These are phyloP conservation scores for Numenius arquata DNA, from an alignment of 2,113 vertebrate genomes.

Conservation along the genomic window DNA sequence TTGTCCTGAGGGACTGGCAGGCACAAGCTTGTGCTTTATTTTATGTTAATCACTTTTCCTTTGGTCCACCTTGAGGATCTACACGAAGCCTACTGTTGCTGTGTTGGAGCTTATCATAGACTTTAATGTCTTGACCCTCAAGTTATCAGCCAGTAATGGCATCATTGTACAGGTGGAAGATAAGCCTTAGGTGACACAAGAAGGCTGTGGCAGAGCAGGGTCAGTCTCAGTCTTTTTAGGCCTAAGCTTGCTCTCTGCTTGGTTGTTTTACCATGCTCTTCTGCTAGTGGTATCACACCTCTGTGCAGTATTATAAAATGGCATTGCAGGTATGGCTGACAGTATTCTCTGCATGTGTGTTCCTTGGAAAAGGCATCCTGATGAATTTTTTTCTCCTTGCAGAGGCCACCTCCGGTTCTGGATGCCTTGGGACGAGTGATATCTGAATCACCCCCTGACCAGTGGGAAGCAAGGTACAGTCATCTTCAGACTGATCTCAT, in stretches of 20 bases:
- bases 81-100: not conserved
- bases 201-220: not conserved
- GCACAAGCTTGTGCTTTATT: not conserved
- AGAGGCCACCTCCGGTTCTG: constrained; percentile 94
- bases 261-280: not conserved
- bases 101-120: not conserved
- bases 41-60: not conserved
- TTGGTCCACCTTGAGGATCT: not conserved
- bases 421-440: constrained; percentile 95
- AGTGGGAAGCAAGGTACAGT: constrained; percentile 95
- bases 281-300: not conserved
- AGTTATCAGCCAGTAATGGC: not conserved
- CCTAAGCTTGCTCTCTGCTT: not conserved
- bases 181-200: not conserved
- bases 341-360: accelerated
- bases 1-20: not conserved
- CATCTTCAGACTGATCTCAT: not conserved
- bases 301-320: not conserved
- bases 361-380: not conserved
- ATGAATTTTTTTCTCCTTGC: not conserved
- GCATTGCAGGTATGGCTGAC: not conserved
- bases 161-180: not conserved
- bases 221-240: not conserved
- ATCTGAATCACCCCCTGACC: constrained; percentile 94
- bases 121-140: not conserved